Percentiles rank a stretch among this genome's conserved stretches.
Evolutionary conservation across 2,797 vertebrate genomes (phyloP).

Genomic region (Margarornis squamiger): DNA sequence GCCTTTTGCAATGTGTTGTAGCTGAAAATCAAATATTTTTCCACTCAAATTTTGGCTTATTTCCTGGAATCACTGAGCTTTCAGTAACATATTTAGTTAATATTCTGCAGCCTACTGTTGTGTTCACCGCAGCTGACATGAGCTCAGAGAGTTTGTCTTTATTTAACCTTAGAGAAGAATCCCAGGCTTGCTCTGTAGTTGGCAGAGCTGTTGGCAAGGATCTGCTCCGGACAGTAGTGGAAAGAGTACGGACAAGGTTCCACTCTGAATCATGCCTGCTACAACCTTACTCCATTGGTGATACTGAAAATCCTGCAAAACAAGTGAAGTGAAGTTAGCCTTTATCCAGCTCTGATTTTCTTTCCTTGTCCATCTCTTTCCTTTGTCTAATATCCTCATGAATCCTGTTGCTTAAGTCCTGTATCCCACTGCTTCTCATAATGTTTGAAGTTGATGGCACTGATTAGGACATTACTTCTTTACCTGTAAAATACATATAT

Average conservation of each 20-base stretch:
- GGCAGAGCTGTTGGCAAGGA: background rate
- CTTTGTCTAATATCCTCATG: background rate
- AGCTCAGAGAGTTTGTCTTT: slow-evolving; percentile 10
- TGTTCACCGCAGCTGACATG: background rate
- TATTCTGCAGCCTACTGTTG: slow-evolving; percentile 14
- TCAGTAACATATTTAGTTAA: background rate
- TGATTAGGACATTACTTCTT: background rate
- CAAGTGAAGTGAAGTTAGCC: background rate
- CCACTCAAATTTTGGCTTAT: background rate
- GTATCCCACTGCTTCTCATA: background rate
- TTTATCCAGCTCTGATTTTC: background rate
- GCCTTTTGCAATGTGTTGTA: slow-evolving; percentile 20
- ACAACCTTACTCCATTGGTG: background rate
- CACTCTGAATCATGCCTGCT: accelerated
- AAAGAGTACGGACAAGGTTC: background rate
- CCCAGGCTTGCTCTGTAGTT: background rate
- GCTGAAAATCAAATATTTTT: slow-evolving; percentile 49
- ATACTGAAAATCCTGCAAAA: background rate
- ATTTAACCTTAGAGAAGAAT: slow-evolving; percentile 42
- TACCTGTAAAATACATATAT: background rate
- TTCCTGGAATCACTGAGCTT: slow-evolving; percentile 39
- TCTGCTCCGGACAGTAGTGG: background rate
- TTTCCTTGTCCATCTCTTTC: background rate
- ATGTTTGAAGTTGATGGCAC: background rate
- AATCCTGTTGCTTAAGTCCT: background rate